These are phyloP conservation scores for Globicephala melas DNA, from an alignment of 2,113 vertebrate genomes.

Conservation along the genomic window DNA sequence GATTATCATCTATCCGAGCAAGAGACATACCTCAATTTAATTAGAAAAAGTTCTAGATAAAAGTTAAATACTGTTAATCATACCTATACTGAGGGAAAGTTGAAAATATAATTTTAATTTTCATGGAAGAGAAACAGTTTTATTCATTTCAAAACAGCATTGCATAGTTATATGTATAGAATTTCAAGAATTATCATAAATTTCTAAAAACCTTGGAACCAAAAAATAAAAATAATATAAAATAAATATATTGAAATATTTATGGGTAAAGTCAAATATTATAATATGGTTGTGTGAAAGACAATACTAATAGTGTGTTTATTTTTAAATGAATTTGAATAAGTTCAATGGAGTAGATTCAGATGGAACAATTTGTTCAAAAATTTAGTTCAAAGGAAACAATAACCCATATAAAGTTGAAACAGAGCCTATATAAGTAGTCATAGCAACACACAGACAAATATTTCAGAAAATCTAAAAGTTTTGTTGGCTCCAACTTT, in stretches of 20 bases:
- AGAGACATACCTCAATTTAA: background rate
- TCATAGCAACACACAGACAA: background rate
- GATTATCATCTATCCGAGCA: background rate
- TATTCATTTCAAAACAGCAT: background rate
- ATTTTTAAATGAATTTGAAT: background rate
- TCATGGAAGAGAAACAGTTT: background rate
- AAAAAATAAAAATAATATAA: background rate
- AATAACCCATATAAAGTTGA: background rate
- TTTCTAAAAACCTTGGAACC: background rate
- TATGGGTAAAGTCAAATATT: background rate
- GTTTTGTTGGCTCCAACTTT: background rate
- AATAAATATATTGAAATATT: background rate
- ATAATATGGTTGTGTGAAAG: background rate
- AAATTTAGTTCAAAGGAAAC: background rate
- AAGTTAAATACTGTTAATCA: background rate
- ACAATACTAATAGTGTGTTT: background rate
- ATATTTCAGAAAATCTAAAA: background rate
- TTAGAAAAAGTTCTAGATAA: background rate
- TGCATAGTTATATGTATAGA: background rate
- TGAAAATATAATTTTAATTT: background rate
- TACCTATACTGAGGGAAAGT: background rate
- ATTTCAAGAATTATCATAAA: background rate
- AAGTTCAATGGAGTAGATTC: background rate
- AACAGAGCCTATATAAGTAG: background rate
- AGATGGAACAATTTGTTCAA: background rate